These are phyloP conservation scores for Sardina pilchardus DNA, from an alignment of 2,113 vertebrate species.

Conservation along the genomic window DNA sequence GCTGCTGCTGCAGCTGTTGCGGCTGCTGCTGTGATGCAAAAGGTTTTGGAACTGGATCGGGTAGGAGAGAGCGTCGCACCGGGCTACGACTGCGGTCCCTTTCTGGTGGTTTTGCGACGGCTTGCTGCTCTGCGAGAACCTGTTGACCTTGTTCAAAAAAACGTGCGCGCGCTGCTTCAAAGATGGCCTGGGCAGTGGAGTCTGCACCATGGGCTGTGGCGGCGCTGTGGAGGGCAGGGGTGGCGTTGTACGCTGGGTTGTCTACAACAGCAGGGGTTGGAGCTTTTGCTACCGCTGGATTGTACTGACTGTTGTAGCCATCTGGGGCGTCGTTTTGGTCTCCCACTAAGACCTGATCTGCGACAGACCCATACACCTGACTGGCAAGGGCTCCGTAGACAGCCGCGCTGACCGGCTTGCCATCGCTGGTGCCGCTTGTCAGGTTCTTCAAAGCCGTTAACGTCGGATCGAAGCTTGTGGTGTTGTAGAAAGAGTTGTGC, in stretches of 20 bases:
- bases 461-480: conserved; percentile 79
- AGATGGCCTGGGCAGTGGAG: conserved; percentile 69
- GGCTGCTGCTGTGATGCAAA: conserved; percentile 58
- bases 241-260: conserved; percentile 61
- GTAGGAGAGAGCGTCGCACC: conserved; percentile 72
- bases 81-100: conserved; percentile 77
- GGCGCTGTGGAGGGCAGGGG: conserved; percentile 42
- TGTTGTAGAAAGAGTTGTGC: conserved; percentile 79
- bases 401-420: conserved; percentile 70
- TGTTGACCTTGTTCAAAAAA: conserved; percentile 79
- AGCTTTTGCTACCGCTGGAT: conserved; percentile 59
- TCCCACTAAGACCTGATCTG: conserved; percentile 74
- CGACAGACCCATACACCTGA: conserved; percentile 78
- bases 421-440: conserved; percentile 70
- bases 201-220: conserved; percentile 55
- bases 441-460: conserved; percentile 77
- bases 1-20: too few species aligned
- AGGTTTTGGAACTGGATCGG: conserved; percentile 71
- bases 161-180: conserved; percentile 76
- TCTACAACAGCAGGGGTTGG: conserved; percentile 54
- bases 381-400: conserved; percentile 82
- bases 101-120: conserved; percentile 64
- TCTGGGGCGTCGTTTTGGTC: conserved; percentile 56
- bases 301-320: conserved; percentile 61
- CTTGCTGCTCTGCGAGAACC: conserved; percentile 77